Evolutionary conservation across 2,888 invertebrate genomes (phyloP).

Genomic region (Onthophagus sagittarius): DNA sequence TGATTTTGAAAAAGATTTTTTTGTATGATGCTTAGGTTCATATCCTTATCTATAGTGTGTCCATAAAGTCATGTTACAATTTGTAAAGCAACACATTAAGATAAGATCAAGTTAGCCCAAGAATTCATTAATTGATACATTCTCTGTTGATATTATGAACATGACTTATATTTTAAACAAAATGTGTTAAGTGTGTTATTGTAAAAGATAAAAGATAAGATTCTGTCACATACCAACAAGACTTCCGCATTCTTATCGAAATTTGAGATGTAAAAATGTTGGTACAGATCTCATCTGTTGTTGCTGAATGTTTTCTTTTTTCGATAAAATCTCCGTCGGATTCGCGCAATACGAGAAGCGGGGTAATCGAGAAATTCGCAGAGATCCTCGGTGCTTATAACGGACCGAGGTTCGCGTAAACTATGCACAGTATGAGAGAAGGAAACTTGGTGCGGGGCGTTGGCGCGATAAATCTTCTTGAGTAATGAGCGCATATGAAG

Average conservation of each 20-base stretch:
- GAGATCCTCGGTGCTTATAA: conserved; percentile 1
- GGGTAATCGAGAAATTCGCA: neutral
- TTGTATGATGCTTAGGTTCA: too few relatives aligned
- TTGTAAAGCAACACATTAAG: too few relatives aligned
- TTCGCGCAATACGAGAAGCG: neutral
- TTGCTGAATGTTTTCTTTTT: neutral
- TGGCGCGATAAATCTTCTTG: conserved; percentile 20
- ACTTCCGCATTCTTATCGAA: neutral
- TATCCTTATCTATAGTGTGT: too few relatives aligned
- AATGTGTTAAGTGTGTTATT: too few relatives aligned
- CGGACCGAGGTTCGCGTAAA: neutral
- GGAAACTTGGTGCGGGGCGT: neutral
- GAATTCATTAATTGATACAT: too few relatives aligned
- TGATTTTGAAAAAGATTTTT: too few relatives aligned
- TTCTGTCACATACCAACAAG: too few relatives aligned
- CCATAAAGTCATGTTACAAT: too few relatives aligned
- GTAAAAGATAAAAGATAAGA: too few relatives aligned
- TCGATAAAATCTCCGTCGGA: neutral
- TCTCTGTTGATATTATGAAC: too few relatives aligned
- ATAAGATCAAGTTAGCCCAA: too few relatives aligned
- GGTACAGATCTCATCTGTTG: neutral
- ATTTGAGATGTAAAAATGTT: neutral
- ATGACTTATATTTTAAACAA: too few relatives aligned
- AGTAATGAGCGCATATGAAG: conserved; percentile 31
- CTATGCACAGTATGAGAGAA: neutral